Evolutionary conservation across 2,888 invertebrate genomes (phyloP).

Genomic region (Drosophila testacea): DNA sequence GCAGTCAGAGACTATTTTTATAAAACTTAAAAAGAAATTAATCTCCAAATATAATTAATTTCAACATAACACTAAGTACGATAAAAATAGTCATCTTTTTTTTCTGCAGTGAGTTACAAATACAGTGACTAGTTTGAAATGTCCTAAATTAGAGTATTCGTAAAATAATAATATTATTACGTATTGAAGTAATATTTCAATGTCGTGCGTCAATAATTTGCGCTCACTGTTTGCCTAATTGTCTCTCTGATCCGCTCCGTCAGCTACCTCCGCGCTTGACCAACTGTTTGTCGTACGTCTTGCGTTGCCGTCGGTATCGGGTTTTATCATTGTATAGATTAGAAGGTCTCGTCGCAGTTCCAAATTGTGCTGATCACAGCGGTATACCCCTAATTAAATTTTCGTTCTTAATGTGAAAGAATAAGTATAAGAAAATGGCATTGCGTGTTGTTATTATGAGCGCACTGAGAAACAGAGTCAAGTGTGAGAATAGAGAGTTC

Average conservation of each 20-base stretch:
- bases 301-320: constrained; percentile 53
- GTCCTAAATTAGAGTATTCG: constrained; percentile 8
- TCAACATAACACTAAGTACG: no score
- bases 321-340: constrained; percentile 75
- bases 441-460: constrained; percentile 45
- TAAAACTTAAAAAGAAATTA: no score
- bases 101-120: no score
- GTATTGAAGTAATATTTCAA: constrained; percentile 54
- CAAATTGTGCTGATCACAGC: constrained; percentile 80
- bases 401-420: constrained; percentile 43
- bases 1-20: no score
- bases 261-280: constrained; percentile 54
- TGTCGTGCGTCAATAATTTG: constrained; percentile 65
- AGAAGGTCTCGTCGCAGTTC: constrained; percentile 72
- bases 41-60: no score
- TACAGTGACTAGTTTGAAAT: neutral
- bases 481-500: constrained; percentile 18
- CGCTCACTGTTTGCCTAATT: constrained; percentile 71
- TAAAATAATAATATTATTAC: constrained; percentile 34
- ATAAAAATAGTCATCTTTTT: neutral
- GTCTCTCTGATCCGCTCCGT: constrained; percentile 40
- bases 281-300: constrained; percentile 48
- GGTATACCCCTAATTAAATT: constrained; percentile 78
- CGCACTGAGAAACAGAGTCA: neutral
- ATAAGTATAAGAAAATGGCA: constrained; percentile 47